These are phyloP conservation scores for Agonum fuliginosum DNA, from an alignment of 2,888 invertebrate species.

Conservation along the genomic window DNA sequence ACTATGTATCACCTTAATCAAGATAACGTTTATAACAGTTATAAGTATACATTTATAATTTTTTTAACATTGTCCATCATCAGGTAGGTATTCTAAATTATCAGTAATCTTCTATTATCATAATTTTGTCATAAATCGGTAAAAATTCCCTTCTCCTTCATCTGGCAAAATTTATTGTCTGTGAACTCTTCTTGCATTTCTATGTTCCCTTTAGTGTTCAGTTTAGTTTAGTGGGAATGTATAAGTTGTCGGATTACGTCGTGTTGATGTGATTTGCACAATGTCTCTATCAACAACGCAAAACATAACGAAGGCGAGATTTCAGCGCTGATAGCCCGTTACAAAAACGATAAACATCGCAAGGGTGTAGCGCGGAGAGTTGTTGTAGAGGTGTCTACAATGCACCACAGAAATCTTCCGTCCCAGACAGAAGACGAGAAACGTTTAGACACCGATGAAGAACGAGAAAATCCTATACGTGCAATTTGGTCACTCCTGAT, in stretches of 20 bases:
- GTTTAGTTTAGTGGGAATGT: too few relatives aligned
- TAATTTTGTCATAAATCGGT: not conserved
- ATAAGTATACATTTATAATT: too few relatives aligned
- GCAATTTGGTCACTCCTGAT: not conserved
- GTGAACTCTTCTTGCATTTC: not conserved
- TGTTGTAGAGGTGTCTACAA: constrained; percentile 44
- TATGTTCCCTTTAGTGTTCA: too few relatives aligned
- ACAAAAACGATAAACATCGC: constrained; percentile 32
- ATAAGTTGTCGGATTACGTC: not conserved
- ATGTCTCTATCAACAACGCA: constrained; percentile 36
- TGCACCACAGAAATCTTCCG: constrained; percentile 2
- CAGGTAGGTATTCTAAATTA: too few relatives aligned
- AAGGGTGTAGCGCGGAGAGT: constrained; percentile 19
- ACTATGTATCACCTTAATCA: too few relatives aligned
- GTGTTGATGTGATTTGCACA: constrained; percentile 11
- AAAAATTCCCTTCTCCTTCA: not conserved
- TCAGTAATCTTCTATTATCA: too few relatives aligned
- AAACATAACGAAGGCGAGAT: constrained; percentile 26
- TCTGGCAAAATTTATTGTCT: not conserved
- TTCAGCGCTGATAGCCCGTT: constrained; percentile 7
- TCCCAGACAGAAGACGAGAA: not conserved
- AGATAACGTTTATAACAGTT: too few relatives aligned
- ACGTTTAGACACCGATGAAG: not conserved
- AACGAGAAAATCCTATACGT: not conserved
- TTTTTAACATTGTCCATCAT: too few relatives aligned